Percentiles rank a stretch among this genome's conserved stretches.
phyloP scores from a whole-genome alignment of 2,797 vertebrate species.

The Erpetoichthys calabaricus region DNA sequence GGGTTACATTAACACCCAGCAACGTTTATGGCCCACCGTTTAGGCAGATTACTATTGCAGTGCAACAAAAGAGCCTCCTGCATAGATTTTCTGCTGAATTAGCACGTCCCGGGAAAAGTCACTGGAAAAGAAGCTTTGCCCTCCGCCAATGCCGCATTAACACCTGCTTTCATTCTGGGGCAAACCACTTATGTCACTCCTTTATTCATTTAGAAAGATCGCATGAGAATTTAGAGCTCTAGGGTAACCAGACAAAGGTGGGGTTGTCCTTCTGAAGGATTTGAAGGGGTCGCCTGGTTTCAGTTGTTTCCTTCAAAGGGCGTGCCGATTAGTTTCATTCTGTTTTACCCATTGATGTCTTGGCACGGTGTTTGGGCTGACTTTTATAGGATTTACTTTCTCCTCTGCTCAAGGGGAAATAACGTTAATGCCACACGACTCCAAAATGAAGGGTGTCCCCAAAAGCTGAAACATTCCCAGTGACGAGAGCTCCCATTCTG shows the following conservation, averaged over 20 bases:
- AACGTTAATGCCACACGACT: too few species aligned
- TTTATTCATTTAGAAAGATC: slow-evolving; percentile 2
- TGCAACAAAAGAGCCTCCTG: slow-evolving; percentile 24
- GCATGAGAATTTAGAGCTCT: too few species aligned
- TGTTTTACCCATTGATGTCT: too few species aligned
- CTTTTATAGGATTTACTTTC: too few species aligned
- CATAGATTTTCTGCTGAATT: slow-evolving; percentile 36
- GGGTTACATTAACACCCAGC: slow-evolving; percentile 19
- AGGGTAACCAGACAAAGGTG: background rate
- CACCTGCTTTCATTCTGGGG: slow-evolving; percentile 26
- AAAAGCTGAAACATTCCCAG: too few species aligned
- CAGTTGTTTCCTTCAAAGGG: too few species aligned
- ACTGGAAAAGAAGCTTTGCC: slow-evolving; percentile 15
- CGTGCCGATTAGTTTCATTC: too few species aligned
- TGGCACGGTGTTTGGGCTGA: too few species aligned
- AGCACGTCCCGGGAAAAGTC: slow-evolving; percentile 28
- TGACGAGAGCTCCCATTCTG: too few species aligned
- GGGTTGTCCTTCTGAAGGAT: background rate
- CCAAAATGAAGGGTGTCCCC: too few species aligned
- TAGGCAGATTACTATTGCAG: slow-evolving; percentile 28
- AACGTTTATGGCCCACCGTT: slow-evolving; percentile 24
- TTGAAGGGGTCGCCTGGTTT: too few species aligned
- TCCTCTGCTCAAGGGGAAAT: too few species aligned
- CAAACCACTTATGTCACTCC: background rate
- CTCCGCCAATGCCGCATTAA: slow-evolving; percentile 15